Conservation (phyloP, 2,888 invertebrate genomes). For the Torymus aiolomorphi region DNA sequence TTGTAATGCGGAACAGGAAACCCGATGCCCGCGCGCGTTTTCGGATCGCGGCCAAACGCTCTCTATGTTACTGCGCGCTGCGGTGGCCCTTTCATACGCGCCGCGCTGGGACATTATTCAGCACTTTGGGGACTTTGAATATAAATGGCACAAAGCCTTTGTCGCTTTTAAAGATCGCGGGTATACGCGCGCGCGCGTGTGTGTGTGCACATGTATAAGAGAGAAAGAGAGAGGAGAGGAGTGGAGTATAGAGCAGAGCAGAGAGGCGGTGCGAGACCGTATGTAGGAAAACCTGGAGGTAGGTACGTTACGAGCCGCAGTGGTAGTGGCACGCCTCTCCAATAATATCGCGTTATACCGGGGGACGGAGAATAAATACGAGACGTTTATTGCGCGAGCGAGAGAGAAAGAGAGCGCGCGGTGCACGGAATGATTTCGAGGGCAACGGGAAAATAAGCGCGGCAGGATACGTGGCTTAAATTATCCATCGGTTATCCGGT, state of each 20-base stretch:
- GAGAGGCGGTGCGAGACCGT: not conserved
- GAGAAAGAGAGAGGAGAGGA: not conserved
- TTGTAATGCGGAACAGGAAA: constrained; percentile 51
- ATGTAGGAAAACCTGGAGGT: constrained; percentile 9
- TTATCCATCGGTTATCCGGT: no score
- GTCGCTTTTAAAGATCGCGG: constrained; percentile 52
- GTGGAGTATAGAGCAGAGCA: not conserved
- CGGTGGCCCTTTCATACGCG: constrained; percentile 37
- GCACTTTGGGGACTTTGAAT: constrained; percentile 57
- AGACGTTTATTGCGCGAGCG: not conserved
- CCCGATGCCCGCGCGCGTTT: constrained; percentile 40
- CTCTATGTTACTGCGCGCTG: not conserved
- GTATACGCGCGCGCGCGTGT: no score
- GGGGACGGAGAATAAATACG: not conserved
- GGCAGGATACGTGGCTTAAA: no score
- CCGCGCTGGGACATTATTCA: constrained; percentile 52
- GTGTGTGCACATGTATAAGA: not conserved
- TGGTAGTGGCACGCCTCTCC: not conserved
- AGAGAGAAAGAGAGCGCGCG: no score
- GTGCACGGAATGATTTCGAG: no score
- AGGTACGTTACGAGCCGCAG: no score
- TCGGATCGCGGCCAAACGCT: constrained; percentile 27
- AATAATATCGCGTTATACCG: constrained; percentile 16
- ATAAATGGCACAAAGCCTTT: constrained; percentile 56
- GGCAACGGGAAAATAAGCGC: no score